phyloP scores from a whole-genome alignment of 2,888 invertebrate genomes.

The Therioaphis trifolii region DNA sequence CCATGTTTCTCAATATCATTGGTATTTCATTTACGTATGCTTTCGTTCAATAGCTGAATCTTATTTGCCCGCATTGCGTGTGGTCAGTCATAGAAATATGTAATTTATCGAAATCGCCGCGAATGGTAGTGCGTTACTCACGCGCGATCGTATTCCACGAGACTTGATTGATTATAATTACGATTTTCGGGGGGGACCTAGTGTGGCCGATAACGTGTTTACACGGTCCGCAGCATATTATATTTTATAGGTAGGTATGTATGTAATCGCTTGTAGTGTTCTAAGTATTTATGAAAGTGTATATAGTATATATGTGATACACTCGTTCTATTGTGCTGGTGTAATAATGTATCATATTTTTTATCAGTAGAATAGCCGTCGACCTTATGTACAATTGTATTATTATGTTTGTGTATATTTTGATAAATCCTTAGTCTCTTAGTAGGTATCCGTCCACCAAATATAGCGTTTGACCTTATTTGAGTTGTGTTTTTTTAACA shows the following conservation, averaged over 20 bases:
- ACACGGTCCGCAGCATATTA: neutral
- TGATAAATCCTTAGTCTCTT: constrained; percentile 18
- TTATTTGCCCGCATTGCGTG: too few relatives aligned
- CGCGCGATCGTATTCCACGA: neutral
- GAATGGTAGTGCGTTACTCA: neutral
- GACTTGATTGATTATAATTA: neutral
- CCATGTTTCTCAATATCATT: constrained; percentile 1
- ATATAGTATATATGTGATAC: neutral
- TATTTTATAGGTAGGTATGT: too few relatives aligned
- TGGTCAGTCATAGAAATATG: too few relatives aligned
- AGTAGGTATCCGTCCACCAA: neutral
- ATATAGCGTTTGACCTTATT: constrained; percentile 2
- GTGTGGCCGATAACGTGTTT: constrained; percentile 33
- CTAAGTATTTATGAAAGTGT: neutral
- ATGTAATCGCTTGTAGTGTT: too few relatives aligned
- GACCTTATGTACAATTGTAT: neutral
- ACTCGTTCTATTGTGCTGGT: too few relatives aligned
- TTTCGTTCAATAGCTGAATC: too few relatives aligned
- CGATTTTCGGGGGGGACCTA: constrained; percentile 1
- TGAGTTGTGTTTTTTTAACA: neutral
- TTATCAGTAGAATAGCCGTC: neutral
- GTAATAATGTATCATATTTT: too few relatives aligned
- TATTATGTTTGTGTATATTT: neutral
- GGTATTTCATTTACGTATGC: neutral
- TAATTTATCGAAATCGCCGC: too few relatives aligned